phyloP scores from a whole-genome alignment of 2,113 vertebrate species.

The Mirza zaza region DNA sequence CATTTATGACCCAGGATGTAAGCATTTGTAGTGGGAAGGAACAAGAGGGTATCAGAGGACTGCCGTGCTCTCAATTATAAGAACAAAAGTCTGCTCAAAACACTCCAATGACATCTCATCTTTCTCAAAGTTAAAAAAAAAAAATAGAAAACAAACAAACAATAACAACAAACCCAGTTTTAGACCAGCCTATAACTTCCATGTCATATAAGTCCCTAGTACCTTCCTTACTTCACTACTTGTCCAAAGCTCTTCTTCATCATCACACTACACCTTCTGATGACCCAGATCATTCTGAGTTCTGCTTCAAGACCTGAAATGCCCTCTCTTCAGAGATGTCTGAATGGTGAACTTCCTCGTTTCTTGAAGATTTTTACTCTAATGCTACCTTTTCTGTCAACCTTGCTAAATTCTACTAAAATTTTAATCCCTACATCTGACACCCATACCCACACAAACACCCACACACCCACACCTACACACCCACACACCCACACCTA shows the following conservation, averaged over 20 bases:
- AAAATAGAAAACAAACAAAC: no score
- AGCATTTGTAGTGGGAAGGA: neutral
- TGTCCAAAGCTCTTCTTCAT: no score
- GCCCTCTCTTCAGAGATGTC: accelerated
- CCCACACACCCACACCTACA: no score
- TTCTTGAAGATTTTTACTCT: neutral
- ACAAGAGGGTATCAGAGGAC: neutral
- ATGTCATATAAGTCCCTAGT: no score
- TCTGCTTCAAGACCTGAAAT: accelerated
- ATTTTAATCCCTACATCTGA: neutral
- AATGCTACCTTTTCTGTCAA: neutral
- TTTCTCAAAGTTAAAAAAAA: neutral
- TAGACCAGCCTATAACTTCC: accelerated
- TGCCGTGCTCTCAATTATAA: neutral
- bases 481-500: neutral
- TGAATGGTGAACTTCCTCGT: neutral
- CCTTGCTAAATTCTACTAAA: neutral
- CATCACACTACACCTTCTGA: accelerated
- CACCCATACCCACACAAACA: neutral
- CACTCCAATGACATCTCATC: neutral
- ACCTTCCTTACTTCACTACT: neutral
- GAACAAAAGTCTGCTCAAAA: neutral
- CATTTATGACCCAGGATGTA: neutral
- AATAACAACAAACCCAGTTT: neutral
- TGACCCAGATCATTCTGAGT: no score